phyloP scores from a whole-genome alignment of 2,888 invertebrate genomes.

The Lucinisca nassula region DNA sequence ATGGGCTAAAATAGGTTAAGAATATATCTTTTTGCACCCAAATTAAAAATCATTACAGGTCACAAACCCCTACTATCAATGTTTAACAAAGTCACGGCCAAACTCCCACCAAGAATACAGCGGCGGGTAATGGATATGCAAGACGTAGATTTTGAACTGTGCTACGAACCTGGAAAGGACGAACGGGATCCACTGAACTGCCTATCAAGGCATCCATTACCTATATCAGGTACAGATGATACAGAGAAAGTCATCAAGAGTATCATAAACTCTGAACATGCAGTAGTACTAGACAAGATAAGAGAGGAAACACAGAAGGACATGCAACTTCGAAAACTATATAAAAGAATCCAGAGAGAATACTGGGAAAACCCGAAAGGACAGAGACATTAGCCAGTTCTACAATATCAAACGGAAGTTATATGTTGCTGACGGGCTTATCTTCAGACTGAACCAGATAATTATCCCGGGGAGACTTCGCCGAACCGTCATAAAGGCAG shows the following conservation, averaged over 20 bases:
- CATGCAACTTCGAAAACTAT: slow-evolving; percentile 12
- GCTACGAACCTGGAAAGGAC: slow-evolving; percentile 58
- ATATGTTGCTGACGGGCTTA: slow-evolving; percentile 14
- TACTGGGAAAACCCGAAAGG: slow-evolving; percentile 1
- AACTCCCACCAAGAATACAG: slow-evolving; percentile 30
- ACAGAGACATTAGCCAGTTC: background rate
- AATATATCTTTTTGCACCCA: slow-evolving; percentile 56
- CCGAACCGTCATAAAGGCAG: slow-evolving; percentile 29
- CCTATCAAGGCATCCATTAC: slow-evolving; percentile 42
- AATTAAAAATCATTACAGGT: slow-evolving; percentile 44
- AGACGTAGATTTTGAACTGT: slow-evolving; percentile 48
- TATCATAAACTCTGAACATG: background rate
- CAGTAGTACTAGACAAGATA: background rate
- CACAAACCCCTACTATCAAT: slow-evolving; percentile 38
- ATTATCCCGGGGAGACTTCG: slow-evolving; percentile 31
- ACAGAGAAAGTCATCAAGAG: slow-evolving; percentile 26
- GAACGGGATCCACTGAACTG: slow-evolving; percentile 42
- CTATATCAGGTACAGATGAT: background rate
- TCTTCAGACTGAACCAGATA: slow-evolving; percentile 32
- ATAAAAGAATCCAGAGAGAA: background rate
- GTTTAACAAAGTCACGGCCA: slow-evolving; percentile 30
- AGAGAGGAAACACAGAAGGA: slow-evolving; percentile 1
- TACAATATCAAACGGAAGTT: slow-evolving; percentile 22
- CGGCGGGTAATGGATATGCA: slow-evolving; percentile 43
- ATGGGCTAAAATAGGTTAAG: slow-evolving; percentile 40